Percentiles rank a stretch among this genome's conserved stretches.
These are phyloP conservation scores for Protophormia terraenovae DNA, from an alignment of 2,888 invertebrate species.

Conservation along the genomic window DNA sequence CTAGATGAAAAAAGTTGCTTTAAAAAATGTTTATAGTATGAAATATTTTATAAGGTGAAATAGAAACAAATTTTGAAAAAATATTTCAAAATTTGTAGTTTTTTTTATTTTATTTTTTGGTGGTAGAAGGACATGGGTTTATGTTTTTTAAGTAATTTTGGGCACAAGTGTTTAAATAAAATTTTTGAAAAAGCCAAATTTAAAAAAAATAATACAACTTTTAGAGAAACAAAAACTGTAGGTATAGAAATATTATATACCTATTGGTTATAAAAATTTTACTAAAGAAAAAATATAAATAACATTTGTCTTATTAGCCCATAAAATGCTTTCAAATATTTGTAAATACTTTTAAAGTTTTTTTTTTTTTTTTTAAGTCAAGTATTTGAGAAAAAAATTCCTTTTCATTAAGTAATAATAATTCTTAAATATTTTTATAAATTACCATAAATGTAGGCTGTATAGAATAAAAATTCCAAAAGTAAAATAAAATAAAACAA, in stretches of 20 bases:
- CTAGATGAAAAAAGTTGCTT: neutral
- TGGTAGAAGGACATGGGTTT: neutral
- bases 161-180: neutral
- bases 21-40: neutral
- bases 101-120: neutral
- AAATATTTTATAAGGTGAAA: constrained; percentile 6
- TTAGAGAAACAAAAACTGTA: too few relatives aligned
- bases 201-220: neutral
- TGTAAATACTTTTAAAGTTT: too few relatives aligned
- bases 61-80: neutral
- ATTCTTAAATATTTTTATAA: constrained; percentile 18
- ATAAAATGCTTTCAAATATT: too few relatives aligned
- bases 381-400: neutral
- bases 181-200: neutral
- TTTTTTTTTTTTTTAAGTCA: too few relatives aligned
- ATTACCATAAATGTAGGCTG: constrained; percentile 37
- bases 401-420: neutral
- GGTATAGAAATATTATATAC: too few relatives aligned
- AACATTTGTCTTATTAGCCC: too few relatives aligned
- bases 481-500: constrained; percentile 10
- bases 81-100: neutral
- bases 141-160: neutral
- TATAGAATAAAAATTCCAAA: constrained; percentile 8
- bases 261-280: too few relatives aligned
- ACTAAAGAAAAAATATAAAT: too few relatives aligned